Conservation (phyloP, 1,140 invertebrate genomes). For the Venustaconcha ellipsiformis region DNA sequence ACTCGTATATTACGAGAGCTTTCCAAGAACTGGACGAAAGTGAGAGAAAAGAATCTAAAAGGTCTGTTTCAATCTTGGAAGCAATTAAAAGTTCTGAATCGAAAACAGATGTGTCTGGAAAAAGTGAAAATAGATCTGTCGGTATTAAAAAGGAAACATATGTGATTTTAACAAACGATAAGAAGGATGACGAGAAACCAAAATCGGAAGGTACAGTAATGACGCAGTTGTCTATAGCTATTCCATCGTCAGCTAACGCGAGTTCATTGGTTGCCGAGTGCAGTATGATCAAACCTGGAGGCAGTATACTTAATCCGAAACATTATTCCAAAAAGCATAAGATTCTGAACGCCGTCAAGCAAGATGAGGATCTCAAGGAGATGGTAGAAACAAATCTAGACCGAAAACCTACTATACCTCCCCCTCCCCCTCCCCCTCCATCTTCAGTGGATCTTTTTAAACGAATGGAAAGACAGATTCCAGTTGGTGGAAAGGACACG, state of each 20-base stretch:
- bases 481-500: constrained; percentile 5
- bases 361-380: constrained; percentile 36
- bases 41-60: constrained; percentile 18
- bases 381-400: constrained; percentile 7
- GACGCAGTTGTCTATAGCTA: background rate
- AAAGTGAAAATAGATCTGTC: too few species aligned
- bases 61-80: constrained; percentile 25
- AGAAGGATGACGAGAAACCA: background rate
- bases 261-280: background rate
- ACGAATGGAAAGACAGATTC: constrained; percentile 21
- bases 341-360: constrained; percentile 35
- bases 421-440: too few species aligned
- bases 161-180: constrained; percentile 11
- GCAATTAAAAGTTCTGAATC: constrained; percentile 24
- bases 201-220: background rate
- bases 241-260: constrained; percentile 3
- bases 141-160: constrained; percentile 5
- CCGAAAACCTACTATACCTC: too few species aligned
- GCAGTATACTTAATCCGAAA: constrained; percentile 8
- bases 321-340: constrained; percentile 33
- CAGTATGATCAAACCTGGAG: background rate
- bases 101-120: too few species aligned
- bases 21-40: constrained; percentile 28
- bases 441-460: constrained; percentile 14
- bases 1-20: constrained; percentile 21